Evolutionary conservation across 2,797 vertebrate genomes (phyloP), one percentile per base, ranked within the genome.

Genomic region (Eulemur mongoz): DNA sequence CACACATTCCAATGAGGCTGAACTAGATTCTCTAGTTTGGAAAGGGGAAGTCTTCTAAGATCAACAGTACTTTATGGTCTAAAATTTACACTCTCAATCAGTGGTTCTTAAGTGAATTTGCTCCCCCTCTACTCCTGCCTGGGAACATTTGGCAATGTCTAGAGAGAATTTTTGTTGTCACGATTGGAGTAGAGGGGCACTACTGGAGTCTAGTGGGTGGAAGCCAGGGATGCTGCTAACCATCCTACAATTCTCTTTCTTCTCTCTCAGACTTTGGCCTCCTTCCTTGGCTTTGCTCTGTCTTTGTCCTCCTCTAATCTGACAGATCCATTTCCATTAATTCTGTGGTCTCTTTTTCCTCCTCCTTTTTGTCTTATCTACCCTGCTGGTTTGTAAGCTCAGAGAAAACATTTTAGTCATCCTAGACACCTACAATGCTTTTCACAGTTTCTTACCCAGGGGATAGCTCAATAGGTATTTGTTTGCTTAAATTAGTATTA

Each of bases 331-430:
- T 81, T 96, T 91, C 65, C 38, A 72, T 85, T 70, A 80, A 93
- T 73, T 80, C 48, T 93, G 8, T 4, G 72, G 18, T 79, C 50
- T 73, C 15, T 0, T 59, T 85, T 40, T 48, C 67, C 6, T 17
- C 87, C 1, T 6, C 83, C 23, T 40, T 52, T 83, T 70, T 78
- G 52, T 61, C 25, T 82, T 78, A 50, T 61, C n/a, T 91, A 78
- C 0, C 0, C 10, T 81, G 20, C 9, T 84, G 15, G 18, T 32
- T 87, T 96, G 38, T 87, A 91, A 91, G 70, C 14, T 82, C n/a
- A n/a, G 13, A 13, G 8, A 85, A 63, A 86, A 27, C 23, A 54
- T 92, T 89, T 93, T 88, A 80, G 93, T 93, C 61, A 88, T 75
- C 2, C 35, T 50, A 38, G 76, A 86, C 7, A 76, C 61, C 25